Evolutionary conservation across 2,797 vertebrate genomes (phyloP).

Genomic region (Mormyrus proboscirostris): DNA sequence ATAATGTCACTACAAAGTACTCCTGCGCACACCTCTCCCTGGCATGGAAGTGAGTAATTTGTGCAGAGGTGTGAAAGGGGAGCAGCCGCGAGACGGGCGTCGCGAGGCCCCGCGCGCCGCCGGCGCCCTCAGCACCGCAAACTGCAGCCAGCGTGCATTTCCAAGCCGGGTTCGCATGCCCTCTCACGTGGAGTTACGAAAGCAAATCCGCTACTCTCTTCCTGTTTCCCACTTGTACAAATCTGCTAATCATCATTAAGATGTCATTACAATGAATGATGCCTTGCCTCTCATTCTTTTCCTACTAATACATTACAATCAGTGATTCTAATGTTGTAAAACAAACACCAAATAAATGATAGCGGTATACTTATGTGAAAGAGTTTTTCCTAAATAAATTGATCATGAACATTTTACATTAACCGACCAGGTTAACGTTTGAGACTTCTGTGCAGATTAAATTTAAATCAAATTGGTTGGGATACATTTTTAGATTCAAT

Average conservation of each 20-base stretch:
- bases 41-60: background rate
- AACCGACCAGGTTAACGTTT: background rate
- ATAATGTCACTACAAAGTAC: background rate
- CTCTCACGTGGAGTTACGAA: conserved; percentile 51
- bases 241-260: conserved; percentile 21
- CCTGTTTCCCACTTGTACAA: background rate
- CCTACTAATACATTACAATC: background rate
- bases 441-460: background rate
- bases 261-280: background rate
- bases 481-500: background rate
- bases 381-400: background rate
- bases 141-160: conserved; percentile 62
- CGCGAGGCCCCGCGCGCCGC: conserved; percentile 54
- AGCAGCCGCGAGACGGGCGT: conserved; percentile 13
- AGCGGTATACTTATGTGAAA: background rate
- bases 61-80: background rate
- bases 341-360: background rate
- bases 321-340: background rate
- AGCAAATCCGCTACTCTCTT: conserved; percentile 34
- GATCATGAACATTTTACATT: background rate
- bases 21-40: background rate
- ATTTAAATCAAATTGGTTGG: background rate
- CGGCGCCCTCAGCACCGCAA: conserved; percentile 56
- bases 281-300: background rate
- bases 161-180: conserved; percentile 55